These are phyloP conservation scores for Acanthornis magna DNA, from an alignment of 2,797 vertebrate species.

Conservation along the genomic window DNA sequence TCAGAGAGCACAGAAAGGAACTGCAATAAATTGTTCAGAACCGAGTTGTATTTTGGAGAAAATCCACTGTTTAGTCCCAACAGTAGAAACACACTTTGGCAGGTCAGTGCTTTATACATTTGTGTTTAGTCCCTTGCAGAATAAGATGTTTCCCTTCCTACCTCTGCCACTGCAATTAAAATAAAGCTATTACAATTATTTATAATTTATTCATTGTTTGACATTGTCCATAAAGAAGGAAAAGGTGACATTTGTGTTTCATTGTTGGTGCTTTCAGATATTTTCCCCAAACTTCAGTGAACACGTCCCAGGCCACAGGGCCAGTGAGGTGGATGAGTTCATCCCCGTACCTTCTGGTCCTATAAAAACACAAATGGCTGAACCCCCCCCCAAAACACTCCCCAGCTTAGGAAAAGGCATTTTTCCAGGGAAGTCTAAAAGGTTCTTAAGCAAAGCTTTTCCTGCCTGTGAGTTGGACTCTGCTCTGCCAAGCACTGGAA, in stretches of 20 bases:
- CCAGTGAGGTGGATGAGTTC: background rate
- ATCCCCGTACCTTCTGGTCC: background rate
- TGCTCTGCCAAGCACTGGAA: background rate
- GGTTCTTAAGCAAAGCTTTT: background rate
- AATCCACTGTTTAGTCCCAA: background rate
- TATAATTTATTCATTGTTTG: background rate
- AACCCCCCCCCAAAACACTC: background rate
- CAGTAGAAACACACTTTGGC: background rate
- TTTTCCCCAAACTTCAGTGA: background rate
- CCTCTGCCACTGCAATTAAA: background rate
- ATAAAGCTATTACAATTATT: background rate
- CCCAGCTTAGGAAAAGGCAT: background rate
- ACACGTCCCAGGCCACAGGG: fast-evolving
- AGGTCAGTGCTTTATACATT: background rate
- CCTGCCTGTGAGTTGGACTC: background rate
- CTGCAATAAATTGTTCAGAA: background rate
- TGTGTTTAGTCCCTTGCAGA: background rate
- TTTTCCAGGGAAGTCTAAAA: background rate
- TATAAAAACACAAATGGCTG: background rate
- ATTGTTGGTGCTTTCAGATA: background rate
- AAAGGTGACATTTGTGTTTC: background rate
- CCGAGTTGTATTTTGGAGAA: constrained; percentile 8
- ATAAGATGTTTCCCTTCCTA: background rate
- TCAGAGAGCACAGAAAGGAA: background rate
- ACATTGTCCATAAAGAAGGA: background rate